Evolutionary conservation across 2,797 vertebrate genomes (phyloP), one percentile per base, ranked within the genome.

Genomic region (Cuculus canorus): DNA sequence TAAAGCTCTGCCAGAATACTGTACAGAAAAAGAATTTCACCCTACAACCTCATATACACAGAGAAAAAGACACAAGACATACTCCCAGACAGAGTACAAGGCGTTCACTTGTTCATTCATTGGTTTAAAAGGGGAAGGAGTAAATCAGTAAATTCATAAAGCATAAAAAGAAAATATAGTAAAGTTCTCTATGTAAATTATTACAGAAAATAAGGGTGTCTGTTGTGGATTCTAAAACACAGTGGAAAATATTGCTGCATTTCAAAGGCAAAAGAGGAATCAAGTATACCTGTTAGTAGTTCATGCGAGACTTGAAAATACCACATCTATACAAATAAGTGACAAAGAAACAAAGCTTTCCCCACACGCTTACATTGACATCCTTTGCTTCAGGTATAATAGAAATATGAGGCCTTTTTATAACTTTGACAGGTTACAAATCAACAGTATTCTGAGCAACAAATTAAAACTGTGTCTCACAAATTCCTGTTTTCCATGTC

Each of bases 341-440:
- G 76, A 63, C 71, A 96, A 65, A 93, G 66, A 81, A 37, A 56
- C 27, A 89, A 65, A 82, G 28, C 12, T 84, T 56, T 88, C 56
- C 56, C 61, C 35, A 70, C 56, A 82, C 48, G n/a, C 45, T 87
- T 54, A 45, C 4, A 1, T 2, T 86, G 91, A 84, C 81, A 82
- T 82, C 18, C 70, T 82, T 30, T 82, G 28, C 56, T 73, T 85
- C 75, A 72, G 47, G 86, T 72, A 43, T 43, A 72, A 56, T 28
- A 83, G 43, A 82, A 86, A 85, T 56, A 56, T 16, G 17, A 79
- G 8, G 35, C 7, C 0, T 22, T 54, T 52, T 78, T 82, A 59
- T 8, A 48, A 88, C 82, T 93, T 60, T 90, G 66, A 54, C 86
- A 84, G 13, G 33, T 69, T 84, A 79, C 37, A 86, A 93, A 90